Percentiles rank a stretch among this genome's conserved stretches.
phyloP scores from a whole-genome alignment of 2,797 vertebrate genomes.

The Enteromius paludinosus region DNA sequence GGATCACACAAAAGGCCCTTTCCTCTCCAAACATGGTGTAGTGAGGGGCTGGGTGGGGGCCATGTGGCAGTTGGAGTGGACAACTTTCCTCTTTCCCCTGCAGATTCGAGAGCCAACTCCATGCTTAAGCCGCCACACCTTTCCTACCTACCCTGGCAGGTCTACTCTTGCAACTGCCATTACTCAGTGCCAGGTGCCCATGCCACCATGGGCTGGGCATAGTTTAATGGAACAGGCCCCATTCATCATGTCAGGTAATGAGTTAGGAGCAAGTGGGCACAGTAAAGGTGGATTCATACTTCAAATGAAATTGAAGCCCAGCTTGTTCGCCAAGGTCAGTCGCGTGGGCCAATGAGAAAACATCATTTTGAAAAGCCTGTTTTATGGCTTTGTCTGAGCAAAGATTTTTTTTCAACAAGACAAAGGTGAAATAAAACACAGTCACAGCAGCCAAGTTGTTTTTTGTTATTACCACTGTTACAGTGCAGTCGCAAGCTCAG shows the following conservation, averaged over 20 bases:
- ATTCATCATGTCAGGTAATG: slow-evolving; percentile 82
- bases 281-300: slow-evolving; percentile 51
- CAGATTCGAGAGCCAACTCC: slow-evolving; percentile 62
- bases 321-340: slow-evolving; percentile 46
- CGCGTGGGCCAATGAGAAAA: slow-evolving; percentile 20
- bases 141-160: slow-evolving; percentile 65
- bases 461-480: slow-evolving; percentile 1
- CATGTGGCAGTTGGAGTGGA: slow-evolving; percentile 75
- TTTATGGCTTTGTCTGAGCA: slow-evolving; percentile 25
- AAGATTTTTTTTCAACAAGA: slow-evolving; percentile 9
- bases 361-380: slow-evolving; percentile 33
- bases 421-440: slow-evolving; percentile 37
- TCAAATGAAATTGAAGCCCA: slow-evolving; percentile 31
- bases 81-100: slow-evolving; percentile 66
- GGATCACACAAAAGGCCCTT: slow-evolving; percentile 65
- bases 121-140: slow-evolving; percentile 62
- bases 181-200: slow-evolving; percentile 70
- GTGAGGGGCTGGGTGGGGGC: slow-evolving; percentile 68
- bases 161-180: slow-evolving; percentile 62
- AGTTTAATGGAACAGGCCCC: slow-evolving; percentile 73
- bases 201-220: slow-evolving; percentile 64
- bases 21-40: slow-evolving; percentile 53
- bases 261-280: slow-evolving; percentile 74
- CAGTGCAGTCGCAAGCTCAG: not conserved
- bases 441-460: not conserved